Base-by-base conservation (phyloP, 2,888 invertebrate genomes). In the Timema cristinae region DNA sequence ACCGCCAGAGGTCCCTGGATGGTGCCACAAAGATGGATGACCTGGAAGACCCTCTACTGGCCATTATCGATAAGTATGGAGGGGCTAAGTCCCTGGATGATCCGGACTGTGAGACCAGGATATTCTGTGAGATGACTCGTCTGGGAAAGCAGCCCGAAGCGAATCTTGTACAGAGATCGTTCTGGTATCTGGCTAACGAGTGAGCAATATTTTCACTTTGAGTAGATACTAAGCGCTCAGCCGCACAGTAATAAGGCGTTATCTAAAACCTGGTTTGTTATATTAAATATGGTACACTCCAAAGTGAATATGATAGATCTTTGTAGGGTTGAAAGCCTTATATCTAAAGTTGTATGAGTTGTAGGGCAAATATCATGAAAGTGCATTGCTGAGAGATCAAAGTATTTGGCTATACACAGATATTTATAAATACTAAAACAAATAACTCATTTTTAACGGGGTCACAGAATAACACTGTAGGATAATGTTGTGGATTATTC, bases 11-110 rank as follows among this genome's bases (percentile, higher is more conserved):
- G 10, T 74, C 75, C 32, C 56, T 71, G n/a, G 72, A 74, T 16
- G 71, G 51, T 6, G 48, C 13, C 32, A 49, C 13, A 11, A 52
- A 52, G n/a, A 5, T 47, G 7, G 63, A 63, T 11, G 47, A 16
- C 9, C 54, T 66, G 59, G 59, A 54, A 56, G 72, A 61, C 52
- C 67, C 82, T 7, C 78, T 79, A 71, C 79, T 82, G 72, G 78
- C 80, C 61, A 78, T 83, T 52, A 80, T 82, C 52, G 82, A 81
- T 73, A 74, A 79, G 68, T 77, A 80, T 69, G 80, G 32, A 32
- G 32, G 78, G 50, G 75, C 79, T 51, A 79, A 71, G 7, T 72
- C 77, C 47, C 69, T 77, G 10, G 74, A 74, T 10, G 74, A 75
- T 52, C 71, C 76, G 11, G 71, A 70, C 48, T 82, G 82, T 76